Base-by-base conservation (phyloP, 1,140 invertebrate genomes). In the Tetramorium alpestre region DNA sequence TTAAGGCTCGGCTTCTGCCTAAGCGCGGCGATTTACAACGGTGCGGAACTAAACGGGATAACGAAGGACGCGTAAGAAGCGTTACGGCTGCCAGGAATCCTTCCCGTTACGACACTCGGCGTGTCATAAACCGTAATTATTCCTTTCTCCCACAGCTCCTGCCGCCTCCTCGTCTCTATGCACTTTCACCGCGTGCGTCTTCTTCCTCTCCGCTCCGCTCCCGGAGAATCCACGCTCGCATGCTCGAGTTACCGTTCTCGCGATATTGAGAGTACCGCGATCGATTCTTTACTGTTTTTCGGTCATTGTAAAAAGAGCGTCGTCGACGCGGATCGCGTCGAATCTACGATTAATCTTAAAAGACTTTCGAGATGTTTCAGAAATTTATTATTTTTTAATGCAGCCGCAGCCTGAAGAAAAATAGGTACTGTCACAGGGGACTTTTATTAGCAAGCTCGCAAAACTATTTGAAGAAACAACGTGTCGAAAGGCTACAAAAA, bases 121-220 rank as follows among this genome's bases (percentile, higher is more conserved):
- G 75, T 90, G 86, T 90, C 87, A 90, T 90, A 90, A 90, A 89
- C 77, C 62, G 41, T 88, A 91, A 91, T 90, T 90, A 90, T 90
- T 90, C 89, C 89, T 91, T 91, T 91, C 90, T 91, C 90, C 58
- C 49, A 65, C 76, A 90, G 47, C 73, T 86, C 84, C 87, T 64
- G 65, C 80, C 69, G 41, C 25, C 80, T 82, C 28, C 65, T 78
- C 72, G 64, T 72, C 41, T 84, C 84, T 76, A 75, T 90, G 84
- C 84, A 91, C 90, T 91, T 91, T 91, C 90, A 91, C 90, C 75
- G 77, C 51, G 58, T 25, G 28, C 47, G 28, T 80, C 44, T 81
- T 82, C 81, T 65, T 90, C 60, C 60, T 49, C 22, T 60, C 22
- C 65, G 81, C 72, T 33, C 28, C 56, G 25, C 22, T 8, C 41